Conservation (phyloP, 2,888 invertebrate species). For the Anarsia innoxiella region DNA sequence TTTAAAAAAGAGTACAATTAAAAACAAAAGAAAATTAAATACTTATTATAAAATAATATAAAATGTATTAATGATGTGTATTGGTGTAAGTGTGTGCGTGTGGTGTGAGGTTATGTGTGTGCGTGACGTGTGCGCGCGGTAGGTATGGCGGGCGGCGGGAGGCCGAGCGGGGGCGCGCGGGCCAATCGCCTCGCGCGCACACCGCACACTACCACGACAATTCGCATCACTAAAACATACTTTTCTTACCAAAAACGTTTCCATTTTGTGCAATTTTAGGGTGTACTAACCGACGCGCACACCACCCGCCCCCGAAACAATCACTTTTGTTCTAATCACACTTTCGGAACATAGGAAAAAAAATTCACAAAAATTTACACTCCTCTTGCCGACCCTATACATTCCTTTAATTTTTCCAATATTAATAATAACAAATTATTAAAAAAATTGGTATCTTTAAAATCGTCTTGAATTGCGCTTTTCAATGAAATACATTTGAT, state of each 20-base stretch:
- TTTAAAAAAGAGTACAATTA: neutral
- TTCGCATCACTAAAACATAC: constrained; percentile 40
- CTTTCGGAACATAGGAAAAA: constrained; percentile 33
- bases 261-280: constrained; percentile 60
- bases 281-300: constrained; percentile 50
- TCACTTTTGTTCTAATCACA: constrained; percentile 10
- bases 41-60: neutral
- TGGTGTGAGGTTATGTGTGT: constrained; percentile 15
- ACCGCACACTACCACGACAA: constrained; percentile 39
- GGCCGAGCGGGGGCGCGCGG: constrained; percentile 55
- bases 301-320: constrained; percentile 22
- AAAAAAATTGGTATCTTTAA: constrained; percentile 18
- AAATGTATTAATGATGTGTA: constrained; percentile 5
- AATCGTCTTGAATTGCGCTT: constrained; percentile 30
- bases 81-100: neutral
- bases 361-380: constrained; percentile 48
- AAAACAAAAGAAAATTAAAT: neutral
- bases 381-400: constrained; percentile 22
- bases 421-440: constrained; percentile 23
- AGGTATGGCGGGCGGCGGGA: constrained; percentile 37
- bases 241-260: constrained; percentile 47
- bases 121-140: constrained; percentile 34
- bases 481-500: constrained; percentile 23
- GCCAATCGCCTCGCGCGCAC: constrained; percentile 53
- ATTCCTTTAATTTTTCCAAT: constrained; percentile 30